phyloP scores from a whole-genome alignment of 1,140 invertebrate species.

The Diabrotica virgifera region DNA sequence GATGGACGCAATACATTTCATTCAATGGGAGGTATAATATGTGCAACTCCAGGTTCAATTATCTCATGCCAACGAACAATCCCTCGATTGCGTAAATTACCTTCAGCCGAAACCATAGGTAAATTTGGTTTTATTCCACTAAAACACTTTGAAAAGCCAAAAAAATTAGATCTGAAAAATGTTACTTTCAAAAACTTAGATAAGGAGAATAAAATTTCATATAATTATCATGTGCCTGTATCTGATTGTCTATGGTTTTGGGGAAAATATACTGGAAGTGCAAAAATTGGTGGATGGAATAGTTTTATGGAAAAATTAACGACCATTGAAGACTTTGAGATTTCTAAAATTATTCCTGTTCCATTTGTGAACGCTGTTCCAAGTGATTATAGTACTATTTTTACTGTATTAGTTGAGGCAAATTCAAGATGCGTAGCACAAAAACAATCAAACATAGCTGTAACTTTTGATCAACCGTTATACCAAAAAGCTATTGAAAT shows the following conservation, averaged over 20 bases:
- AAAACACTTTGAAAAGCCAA: constrained; percentile 17
- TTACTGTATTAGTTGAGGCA: constrained; percentile 42
- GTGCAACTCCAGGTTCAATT: constrained; percentile 7
- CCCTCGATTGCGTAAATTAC: constrained; percentile 13
- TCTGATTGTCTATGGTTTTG: constrained; percentile 28
- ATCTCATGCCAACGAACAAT: constrained; percentile 6
- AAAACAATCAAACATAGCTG: too few species aligned
- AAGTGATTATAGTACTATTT: constrained; percentile 39
- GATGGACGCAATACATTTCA: constrained; percentile 33
- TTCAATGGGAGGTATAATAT: constrained; percentile 26
- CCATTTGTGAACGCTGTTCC: constrained; percentile 45
- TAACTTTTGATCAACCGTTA: too few species aligned
- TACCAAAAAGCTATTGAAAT: constrained; percentile 32
- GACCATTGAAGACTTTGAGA: background rate
- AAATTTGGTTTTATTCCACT: constrained; percentile 14
- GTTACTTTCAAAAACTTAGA: constrained; percentile 14
- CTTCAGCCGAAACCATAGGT: constrained; percentile 13
- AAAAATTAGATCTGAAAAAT: too few species aligned
- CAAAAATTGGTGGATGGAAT: constrained; percentile 26
- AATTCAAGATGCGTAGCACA: too few species aligned
- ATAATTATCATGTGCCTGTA: background rate
- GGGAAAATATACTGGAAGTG: constrained; percentile 25
- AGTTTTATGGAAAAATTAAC: background rate
- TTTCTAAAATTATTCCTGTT: constrained; percentile 44
- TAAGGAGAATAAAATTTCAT: background rate